These are phyloP conservation scores for Parapristionchus giblindavisi DNA, from an alignment of 2,888 invertebrate genomes.

Conservation along the genomic window DNA sequence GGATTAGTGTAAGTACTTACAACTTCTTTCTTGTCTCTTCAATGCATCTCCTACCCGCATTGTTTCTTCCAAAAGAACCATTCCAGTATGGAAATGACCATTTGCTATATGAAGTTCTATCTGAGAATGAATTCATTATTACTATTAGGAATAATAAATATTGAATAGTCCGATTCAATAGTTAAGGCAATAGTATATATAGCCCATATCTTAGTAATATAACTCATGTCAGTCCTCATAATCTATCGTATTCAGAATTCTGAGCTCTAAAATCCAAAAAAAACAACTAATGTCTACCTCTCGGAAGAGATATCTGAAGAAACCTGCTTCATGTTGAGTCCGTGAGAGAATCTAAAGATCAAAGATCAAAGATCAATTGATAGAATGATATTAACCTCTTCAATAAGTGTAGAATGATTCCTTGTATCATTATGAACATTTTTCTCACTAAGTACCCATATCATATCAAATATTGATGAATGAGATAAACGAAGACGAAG, in stretches of 20 bases:
- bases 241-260: too few relatives aligned
- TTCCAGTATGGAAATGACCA: background rate
- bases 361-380: background rate
- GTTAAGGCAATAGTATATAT: too few relatives aligned
- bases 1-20: slow-evolving; percentile 1
- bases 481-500: background rate
- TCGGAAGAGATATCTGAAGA: slow-evolving; percentile 20
- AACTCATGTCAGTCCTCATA: too few relatives aligned
- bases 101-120: slow-evolving; percentile 25
- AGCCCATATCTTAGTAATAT: too few relatives aligned
- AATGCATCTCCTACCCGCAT: slow-evolving; percentile 18
- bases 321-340: background rate
- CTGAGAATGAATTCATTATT: too few relatives aligned
- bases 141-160: too few relatives aligned
- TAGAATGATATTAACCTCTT: slow-evolving; percentile 20
- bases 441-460: slow-evolving; percentile 26
- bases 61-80: slow-evolving; percentile 20
- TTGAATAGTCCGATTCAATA: too few relatives aligned
- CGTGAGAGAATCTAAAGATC: slow-evolving; percentile 21
- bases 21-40: slow-evolving; percentile 6
- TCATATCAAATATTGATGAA: slow-evolving; percentile 12
- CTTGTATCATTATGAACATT: slow-evolving; percentile 3
- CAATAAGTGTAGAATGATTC: slow-evolving; percentile 5
- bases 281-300: too few relatives aligned
- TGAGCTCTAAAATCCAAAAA: too few relatives aligned